Conservation (phyloP, 2,888 invertebrate genomes). For the Morpho deidamia region DNA sequence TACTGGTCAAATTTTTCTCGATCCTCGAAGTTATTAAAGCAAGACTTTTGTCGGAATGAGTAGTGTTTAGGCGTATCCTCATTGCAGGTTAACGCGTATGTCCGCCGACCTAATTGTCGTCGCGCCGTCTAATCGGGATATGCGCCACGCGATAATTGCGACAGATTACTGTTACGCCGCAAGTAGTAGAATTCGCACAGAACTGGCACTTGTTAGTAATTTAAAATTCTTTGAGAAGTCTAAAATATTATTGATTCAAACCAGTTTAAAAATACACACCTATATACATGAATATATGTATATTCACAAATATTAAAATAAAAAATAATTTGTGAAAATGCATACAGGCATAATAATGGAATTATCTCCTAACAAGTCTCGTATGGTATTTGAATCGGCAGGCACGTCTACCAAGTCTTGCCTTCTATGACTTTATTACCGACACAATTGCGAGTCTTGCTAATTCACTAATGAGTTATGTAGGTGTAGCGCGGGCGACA, state of each 20-base stretch:
- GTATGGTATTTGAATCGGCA: slow-evolving; percentile 20
- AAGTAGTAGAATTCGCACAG: slow-evolving; percentile 24
- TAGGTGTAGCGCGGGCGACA: slow-evolving; percentile 76
- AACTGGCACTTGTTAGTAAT: slow-evolving; percentile 26
- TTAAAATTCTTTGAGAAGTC: neutral
- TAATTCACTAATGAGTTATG: slow-evolving; percentile 76
- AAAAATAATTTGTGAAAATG: neutral
- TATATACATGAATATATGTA: no score
- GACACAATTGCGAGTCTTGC: slow-evolving; percentile 67
- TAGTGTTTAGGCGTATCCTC: slow-evolving; percentile 74
- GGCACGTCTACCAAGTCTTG: slow-evolving; percentile 42
- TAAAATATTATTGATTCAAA: no score
- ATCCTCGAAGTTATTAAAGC: slow-evolving; percentile 48
- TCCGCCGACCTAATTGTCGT: slow-evolving; percentile 76
- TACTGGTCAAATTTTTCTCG: slow-evolving; percentile 12
- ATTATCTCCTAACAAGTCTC: neutral
- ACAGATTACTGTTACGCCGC: slow-evolving; percentile 49
- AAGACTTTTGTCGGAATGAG: slow-evolving; percentile 56
- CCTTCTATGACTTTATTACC: slow-evolving; percentile 61
- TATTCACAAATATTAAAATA: neutral
- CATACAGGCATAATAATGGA: no score
- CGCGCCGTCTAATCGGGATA: slow-evolving; percentile 76
- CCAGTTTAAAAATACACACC: no score
- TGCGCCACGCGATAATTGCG: slow-evolving; percentile 75
- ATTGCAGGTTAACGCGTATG: slow-evolving; percentile 74